Conservation (phyloP, 1,140 invertebrate genomes). For the Neotoxoptera formosana region DNA sequence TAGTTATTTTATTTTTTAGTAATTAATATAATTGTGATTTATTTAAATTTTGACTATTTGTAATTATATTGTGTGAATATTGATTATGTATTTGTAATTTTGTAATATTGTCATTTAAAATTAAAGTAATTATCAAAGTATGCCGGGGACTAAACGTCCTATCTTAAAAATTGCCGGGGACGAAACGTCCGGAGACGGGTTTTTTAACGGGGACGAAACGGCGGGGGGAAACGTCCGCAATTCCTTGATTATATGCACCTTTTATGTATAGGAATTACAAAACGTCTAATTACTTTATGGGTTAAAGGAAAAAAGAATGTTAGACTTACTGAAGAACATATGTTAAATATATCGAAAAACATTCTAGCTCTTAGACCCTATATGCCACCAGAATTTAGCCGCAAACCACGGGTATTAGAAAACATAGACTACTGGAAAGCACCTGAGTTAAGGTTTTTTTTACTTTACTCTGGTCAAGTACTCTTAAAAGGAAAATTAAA, state of each 20-base stretch:
- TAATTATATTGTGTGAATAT: too few species aligned
- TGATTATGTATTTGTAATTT: too few species aligned
- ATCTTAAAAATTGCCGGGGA: too few species aligned
- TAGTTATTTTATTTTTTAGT: too few species aligned
- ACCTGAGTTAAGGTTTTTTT: neutral
- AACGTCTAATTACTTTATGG: neutral
- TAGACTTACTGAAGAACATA: neutral
- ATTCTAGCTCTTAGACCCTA: neutral
- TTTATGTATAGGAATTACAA: neutral
- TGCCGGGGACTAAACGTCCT: too few species aligned
- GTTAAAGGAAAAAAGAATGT: constrained; percentile 19
- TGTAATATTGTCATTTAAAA: too few species aligned
- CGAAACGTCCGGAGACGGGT: too few species aligned
- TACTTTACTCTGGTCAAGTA: neutral
- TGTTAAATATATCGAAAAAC: neutral
- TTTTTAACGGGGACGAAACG: too few species aligned
- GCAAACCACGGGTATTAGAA: neutral
- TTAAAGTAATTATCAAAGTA: too few species aligned
- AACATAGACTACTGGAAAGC: constrained; percentile 21
- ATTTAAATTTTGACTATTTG: too few species aligned
- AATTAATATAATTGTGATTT: too few species aligned
- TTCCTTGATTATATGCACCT: constrained; percentile 19
- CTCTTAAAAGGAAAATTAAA: neutral
- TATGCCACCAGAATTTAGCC: neutral
- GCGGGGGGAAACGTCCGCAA: too few species aligned